Evolutionary conservation across 1,140 invertebrate genomes (phyloP), one percentile per base, ranked within the genome.

Genomic region (Pygmarrhopalites habei): DNA sequence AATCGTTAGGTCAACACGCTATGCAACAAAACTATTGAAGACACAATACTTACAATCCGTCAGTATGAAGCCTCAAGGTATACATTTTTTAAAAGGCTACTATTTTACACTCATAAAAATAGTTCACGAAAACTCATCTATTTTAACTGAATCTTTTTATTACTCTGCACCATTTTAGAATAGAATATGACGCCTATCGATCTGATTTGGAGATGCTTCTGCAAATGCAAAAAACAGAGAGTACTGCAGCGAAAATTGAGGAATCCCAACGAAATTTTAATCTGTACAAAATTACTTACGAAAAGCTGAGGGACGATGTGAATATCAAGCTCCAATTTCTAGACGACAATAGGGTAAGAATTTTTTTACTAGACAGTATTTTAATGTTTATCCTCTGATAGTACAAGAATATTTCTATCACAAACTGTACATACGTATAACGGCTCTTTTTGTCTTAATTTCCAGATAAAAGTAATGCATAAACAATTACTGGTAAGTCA

Each of bases 111-210:
- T n/a, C n/a, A n/a, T n/a, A n/a, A n/a, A n/a, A n/a, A n/a, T n/a
- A n/a, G n/a, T n/a, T n/a, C n/a, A n/a, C n/a, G n/a, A n/a, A 35
- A 63, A 61, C 44, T n/a, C n/a, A n/a, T n/a, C n/a, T n/a, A n/a
- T n/a, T n/a, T n/a, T n/a, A n/a, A n/a, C n/a, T n/a, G n/a, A n/a
- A n/a, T 35, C 15, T 56, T 25, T 60, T 44, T 44, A 30, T 58
- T 49, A 35, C 23, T 58, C 69, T 66, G 49, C 25, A 47, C 19
- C 5, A 21, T 47, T 25, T 5, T 72, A 92, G 94, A 78, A 84
- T 97, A 77, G 93, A 97, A 77, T 98, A 95, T 76, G 95, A 98
- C 82, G 94, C 95, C 15, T 97, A 97, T 76, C 85, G 93, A 73
- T 87, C 87, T 75, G 93, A 96, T 78, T 77, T 95, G 70, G 92